Evolutionary conservation across 1,140 invertebrate species (phyloP), one percentile per base, ranked within the genome.

Genomic region (Ceratoteleas bidentatus): DNA sequence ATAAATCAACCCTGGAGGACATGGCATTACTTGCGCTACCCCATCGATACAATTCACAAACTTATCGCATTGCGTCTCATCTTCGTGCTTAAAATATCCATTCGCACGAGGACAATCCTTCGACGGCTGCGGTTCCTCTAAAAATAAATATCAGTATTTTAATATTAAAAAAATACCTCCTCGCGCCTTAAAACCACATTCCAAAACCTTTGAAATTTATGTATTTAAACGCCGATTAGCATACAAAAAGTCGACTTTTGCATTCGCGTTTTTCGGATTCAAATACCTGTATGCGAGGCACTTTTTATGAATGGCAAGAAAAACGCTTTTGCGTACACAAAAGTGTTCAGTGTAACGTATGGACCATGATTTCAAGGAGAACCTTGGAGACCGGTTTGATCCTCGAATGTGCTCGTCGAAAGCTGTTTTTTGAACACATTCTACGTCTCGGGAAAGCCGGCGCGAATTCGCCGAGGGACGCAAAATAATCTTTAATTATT

Each of bases 21-120:
- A 97, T 0, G 95, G 93, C 78, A 95, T 92, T 66, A 93, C 92
- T 65, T 94, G 94, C n/a, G 94, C 92, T 0, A 93, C 90, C 9
- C 96, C 96, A 68, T 96, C 95, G 0, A 95, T 94, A 88, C 96
- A 97, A 87, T 96, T 96, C 87, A 95, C 94, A 89, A 97, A 97
- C 85, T 96, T 95, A 86, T 96, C 96, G 81, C 96, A 97, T 0
- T 94, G 93, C 75, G 93, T 90, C n/a, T 94, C 93, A 85, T 96
- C 95, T 62, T 95, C 94, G 88, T 97, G 95, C 24, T 93, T 93
- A 92, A 95, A 97, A 88, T 95, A 95, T 36, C 96, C 96, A 85
- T 96, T 97, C 16, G 94, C 94, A 64, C 96, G 92, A 9, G 96
- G 96, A 87, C 96, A 97, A 14, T 93, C 94, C 81, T 94, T 94